Conservation (phyloP, 2,113 vertebrate genomes). For the Oreotragus oreotragus region DNA sequence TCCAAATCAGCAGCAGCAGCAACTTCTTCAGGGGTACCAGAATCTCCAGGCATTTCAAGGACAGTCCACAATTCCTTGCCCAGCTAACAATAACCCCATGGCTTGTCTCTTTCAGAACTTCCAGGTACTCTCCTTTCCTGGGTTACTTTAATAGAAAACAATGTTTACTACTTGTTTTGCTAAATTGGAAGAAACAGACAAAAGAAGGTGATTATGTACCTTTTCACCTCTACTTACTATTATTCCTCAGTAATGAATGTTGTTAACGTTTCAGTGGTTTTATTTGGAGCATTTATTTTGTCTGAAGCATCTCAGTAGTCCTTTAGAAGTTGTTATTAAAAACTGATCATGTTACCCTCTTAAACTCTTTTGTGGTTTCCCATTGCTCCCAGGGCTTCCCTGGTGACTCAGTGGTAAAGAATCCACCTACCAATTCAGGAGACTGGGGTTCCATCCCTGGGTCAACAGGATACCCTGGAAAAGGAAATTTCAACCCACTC, state of each 20-base stretch:
- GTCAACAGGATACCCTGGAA: neutral
- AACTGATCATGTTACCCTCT: neutral
- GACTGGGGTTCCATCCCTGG: neutral
- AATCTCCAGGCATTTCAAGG: slow-evolving; percentile 89
- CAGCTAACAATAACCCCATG: slow-evolving; percentile 88
- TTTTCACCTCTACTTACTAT: neutral
- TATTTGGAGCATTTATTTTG: neutral
- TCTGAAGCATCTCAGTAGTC: neutral
- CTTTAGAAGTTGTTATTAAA: neutral
- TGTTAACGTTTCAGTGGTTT: neutral
- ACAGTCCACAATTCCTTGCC: slow-evolving; percentile 85
- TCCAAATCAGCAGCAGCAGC: slow-evolving; percentile 88
- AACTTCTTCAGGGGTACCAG: slow-evolving; percentile 87
- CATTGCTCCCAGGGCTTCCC: neutral
- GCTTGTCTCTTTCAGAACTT: slow-evolving; percentile 96
- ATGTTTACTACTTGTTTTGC: neutral
- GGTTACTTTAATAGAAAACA: neutral
- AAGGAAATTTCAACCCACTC: neutral
- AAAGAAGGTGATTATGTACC: neutral
- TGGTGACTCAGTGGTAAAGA: neutral
- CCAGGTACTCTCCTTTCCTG: slow-evolving; percentile 84
- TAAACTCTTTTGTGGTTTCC: neutral
- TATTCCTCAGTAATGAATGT: neutral
- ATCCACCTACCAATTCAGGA: neutral
- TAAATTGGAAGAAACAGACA: neutral